Evolutionary conservation across 1,140 invertebrate genomes (phyloP), one percentile per base, ranked within the genome.

Genomic region (Drosophila albomicans): DNA sequence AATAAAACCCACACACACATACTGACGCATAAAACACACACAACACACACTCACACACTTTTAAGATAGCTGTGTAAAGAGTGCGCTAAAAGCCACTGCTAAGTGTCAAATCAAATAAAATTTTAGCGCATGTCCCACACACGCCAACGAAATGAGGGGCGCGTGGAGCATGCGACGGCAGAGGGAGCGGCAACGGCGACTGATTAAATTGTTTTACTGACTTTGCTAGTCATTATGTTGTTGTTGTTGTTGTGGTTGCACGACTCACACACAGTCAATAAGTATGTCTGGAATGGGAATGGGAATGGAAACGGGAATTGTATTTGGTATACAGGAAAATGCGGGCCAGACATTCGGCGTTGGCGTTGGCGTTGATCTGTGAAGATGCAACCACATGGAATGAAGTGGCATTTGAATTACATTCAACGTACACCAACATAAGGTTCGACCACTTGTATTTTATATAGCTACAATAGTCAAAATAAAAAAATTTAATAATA

Each of bases 61-160:
- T 58, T 5, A 41, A 11, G 43, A 7, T 10, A 35, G 45, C 35
- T 5, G 4, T 54, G 43, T 45, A 62, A 68, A 76, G 49, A 54
- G 16, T 51, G 76, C 74, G 75, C 75, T 67, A 78, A 78, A 72
- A 71, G 78, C 63, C 78, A 78, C 73, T 77, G 68, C 57, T 59
- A 79, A 84, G 84, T 81, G 81, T 89, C 85, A 89, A 89, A 85
- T 89, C 81, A 89, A 85, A 89, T 89, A 38, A 79, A 85, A 79
- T 79, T 76, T 81, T 64, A 72, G 81, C 81, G 81, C 85, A 84
- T 89, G 85, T 84, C 78, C 69, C 81, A 85, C 78, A 76, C 81
- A 81, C 76, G 80, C 65, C 81, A 71, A 62, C 67, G 35, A 65
- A 54, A 49, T 25, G 13, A 46, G 58, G 51, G 7, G 16, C 28